These are phyloP conservation scores for Zaprionus camerounensis DNA, from an alignment of 1,140 invertebrate genomes.

Conservation along the genomic window DNA sequence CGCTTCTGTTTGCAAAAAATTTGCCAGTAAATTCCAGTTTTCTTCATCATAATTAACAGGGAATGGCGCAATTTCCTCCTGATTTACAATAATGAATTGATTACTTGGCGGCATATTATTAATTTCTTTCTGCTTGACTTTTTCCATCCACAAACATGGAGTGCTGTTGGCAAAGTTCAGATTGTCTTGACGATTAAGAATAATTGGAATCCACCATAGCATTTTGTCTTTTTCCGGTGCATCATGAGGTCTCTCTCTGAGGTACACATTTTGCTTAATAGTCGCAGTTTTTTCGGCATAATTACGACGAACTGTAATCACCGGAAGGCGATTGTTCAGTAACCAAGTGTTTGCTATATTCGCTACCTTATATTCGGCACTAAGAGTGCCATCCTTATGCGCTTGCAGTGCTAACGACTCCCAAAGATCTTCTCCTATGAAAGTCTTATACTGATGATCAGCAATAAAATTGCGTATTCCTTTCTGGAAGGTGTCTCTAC, in stretches of 20 bases:
- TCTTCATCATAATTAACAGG: constrained; percentile 91
- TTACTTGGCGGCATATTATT: constrained; percentile 85
- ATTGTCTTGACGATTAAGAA: constrained; percentile 86
- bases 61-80: constrained; percentile 92
- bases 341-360: constrained; percentile 92
- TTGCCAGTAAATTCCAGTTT: constrained; percentile 91
- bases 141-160: constrained; percentile 87
- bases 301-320: constrained; percentile 90
- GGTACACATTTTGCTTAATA: constrained; percentile 89
- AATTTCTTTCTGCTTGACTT: constrained; percentile 85
- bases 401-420: constrained; percentile 89
- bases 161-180: constrained; percentile 86
- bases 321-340: constrained; percentile 91
- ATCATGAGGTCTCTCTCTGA: constrained; percentile 88
- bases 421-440: constrained; percentile 93
- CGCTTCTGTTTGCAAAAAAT: constrained; percentile 86
- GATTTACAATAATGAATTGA: constrained; percentile 90
- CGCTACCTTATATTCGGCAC: constrained; percentile 86
- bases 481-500: constrained; percentile 90
- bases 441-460: constrained; percentile 89
- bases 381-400: constrained; percentile 86
- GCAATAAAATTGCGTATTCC: constrained; percentile 90
- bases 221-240: constrained; percentile 87
- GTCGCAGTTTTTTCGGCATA: constrained; percentile 87
- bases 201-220: constrained; percentile 89